phyloP scores from a whole-genome alignment of 2,797 vertebrate genomes.

The Dallia pectoralis region DNA sequence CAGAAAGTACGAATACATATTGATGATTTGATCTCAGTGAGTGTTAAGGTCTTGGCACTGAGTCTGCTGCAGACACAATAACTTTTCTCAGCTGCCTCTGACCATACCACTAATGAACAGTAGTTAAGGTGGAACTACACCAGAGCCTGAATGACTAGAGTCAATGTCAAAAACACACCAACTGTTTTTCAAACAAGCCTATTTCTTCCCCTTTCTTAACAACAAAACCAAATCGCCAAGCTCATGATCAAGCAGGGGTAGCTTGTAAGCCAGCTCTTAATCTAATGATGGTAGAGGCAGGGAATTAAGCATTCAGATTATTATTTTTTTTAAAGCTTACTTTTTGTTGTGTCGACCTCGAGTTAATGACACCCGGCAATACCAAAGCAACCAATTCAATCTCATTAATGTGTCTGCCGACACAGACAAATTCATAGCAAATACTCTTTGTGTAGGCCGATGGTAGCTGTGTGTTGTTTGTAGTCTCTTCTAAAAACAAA shows the following conservation, averaged over 20 bases:
- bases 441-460: not conserved
- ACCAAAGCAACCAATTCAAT: not conserved
- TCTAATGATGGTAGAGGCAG: not conserved
- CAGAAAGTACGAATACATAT: too few relatives aligned
- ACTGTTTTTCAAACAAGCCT: not conserved
- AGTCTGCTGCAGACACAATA: too few relatives aligned
- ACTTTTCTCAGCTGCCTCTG: too few relatives aligned
- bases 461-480: not conserved
- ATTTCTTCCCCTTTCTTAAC: not conserved
- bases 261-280: not conserved
- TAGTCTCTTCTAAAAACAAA: not conserved
- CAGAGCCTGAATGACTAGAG: too few relatives aligned
- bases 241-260: not conserved
- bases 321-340: not conserved
- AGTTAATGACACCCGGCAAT: not conserved
- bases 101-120: too few relatives aligned
- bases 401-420: not conserved
- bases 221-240: not conserved
- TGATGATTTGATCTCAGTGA: too few relatives aligned
- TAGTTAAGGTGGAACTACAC: too few relatives aligned
- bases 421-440: not conserved
- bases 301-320: not conserved
- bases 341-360: not conserved
- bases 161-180: too few relatives aligned
- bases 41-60: too few relatives aligned